These are phyloP conservation scores for Brachyrhaphis roseni DNA, from an alignment of 2,797 vertebrate genomes.

Conservation along the genomic window DNA sequence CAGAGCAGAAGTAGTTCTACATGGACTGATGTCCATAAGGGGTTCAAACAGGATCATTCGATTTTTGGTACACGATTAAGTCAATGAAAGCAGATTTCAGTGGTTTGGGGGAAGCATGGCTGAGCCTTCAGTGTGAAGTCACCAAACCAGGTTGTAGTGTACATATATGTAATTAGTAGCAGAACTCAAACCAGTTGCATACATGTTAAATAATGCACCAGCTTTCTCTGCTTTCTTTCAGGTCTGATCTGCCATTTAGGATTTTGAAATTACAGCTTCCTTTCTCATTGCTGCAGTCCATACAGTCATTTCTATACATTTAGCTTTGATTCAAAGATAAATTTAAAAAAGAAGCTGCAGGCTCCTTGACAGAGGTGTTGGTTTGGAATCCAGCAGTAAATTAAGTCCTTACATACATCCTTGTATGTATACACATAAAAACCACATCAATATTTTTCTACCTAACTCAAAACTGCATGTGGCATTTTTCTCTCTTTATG, in stretches of 20 bases:
- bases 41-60: no score
- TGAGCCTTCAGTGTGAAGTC: no score
- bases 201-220: neutral
- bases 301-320: neutral
- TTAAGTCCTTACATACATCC: neutral
- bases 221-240: neutral
- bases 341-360: neutral
- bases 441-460: no score
- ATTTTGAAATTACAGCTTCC: neutral
- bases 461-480: no score
- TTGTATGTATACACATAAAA: no score
- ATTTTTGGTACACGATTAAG: no score
- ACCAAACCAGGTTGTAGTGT: no score
- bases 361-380: neutral
- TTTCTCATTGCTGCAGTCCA: neutral
- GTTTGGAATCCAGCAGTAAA: neutral
- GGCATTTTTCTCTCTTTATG: neutral
- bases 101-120: no score
- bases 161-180: neutral
- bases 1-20: no score
- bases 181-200: neutral
- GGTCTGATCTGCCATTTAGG: neutral
- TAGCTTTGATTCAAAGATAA: neutral
- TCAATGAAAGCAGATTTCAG: no score
- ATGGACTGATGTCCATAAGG: no score